A percentile compares a stretch with the other conserved stretches of the same genome.
Evolutionary conservation across 2,797 vertebrate species (phyloP).

Genomic region (Squalus acanthias): DNA sequence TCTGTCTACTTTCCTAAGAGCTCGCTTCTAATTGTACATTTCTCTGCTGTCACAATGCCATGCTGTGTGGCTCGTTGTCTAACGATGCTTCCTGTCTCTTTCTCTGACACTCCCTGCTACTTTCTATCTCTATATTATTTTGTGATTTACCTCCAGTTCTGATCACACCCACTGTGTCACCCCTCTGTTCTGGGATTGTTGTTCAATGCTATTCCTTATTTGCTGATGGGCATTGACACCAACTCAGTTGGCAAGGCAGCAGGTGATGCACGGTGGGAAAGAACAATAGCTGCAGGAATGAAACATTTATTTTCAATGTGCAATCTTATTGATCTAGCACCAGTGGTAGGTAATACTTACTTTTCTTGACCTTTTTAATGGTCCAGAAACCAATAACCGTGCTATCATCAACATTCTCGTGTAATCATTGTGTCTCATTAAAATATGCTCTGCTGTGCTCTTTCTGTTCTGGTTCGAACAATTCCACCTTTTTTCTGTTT

Average conservation of each 20-base stretch:
- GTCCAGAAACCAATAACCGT: neutral
- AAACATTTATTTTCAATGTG: conserved; percentile 11
- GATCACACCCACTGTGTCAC: conserved; percentile 9
- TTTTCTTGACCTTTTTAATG: neutral
- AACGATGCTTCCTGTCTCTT: neutral
- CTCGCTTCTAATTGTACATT: neutral
- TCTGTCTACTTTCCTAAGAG: neutral
- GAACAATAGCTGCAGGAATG: neutral
- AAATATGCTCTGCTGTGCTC: neutral
- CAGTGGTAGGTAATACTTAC: neutral
- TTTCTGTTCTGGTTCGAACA: neutral
- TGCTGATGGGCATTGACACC: neutral
- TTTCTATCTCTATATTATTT: neutral
- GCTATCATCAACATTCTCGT: no score
- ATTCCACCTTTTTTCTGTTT: neutral
- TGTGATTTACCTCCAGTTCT: neutral
- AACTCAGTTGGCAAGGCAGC: neutral
- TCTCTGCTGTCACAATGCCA: no score
- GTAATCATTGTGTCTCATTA: neutral
- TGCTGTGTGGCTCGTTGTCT: neutral
- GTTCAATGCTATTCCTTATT: neutral
- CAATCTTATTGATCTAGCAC: neutral
- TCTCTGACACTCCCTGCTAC: neutral
- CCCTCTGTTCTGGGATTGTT: neutral
- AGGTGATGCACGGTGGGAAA: neutral